phyloP scores from a whole-genome alignment of 2,888 invertebrate genomes.

The Eupelmus urozonus region DNA sequence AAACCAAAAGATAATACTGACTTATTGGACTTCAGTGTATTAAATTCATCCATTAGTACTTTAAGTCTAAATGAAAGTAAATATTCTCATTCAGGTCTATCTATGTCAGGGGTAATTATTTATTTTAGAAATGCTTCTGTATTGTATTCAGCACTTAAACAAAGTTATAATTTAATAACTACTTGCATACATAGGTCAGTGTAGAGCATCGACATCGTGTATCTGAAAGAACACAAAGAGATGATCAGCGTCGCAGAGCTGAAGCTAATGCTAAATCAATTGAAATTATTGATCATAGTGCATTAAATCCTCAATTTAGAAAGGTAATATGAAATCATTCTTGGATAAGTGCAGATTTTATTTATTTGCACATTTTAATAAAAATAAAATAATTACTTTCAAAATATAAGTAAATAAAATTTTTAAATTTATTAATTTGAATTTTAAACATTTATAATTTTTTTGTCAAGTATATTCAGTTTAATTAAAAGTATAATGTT shows the following conservation, averaged over 20 bases:
- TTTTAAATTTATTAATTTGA: no score
- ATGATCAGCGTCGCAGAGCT: constrained; percentile 62
- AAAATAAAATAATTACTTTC: no score
- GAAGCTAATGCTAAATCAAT: constrained; percentile 30
- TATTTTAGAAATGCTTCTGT: neutral
- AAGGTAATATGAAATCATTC: constrained; percentile 27
- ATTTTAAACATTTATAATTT: no score
- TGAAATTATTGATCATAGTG: constrained; percentile 62
- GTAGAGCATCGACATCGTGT: constrained; percentile 61
- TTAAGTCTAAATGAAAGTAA: constrained; percentile 52
- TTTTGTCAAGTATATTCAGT: no score
- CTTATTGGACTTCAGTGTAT: neutral
- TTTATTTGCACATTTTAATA: constrained; percentile 1
- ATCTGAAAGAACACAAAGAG: constrained; percentile 62
- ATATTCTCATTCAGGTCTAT: neutral
- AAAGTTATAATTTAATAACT: constrained; percentile 4
- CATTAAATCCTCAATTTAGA: constrained; percentile 22
- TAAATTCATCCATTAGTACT: constrained; percentile 33
- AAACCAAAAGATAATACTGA: constrained; percentile 71
- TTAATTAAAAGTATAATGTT: no score
- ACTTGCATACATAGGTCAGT: constrained; percentile 17
- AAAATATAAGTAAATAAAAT: no score
- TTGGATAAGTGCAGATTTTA: no score
- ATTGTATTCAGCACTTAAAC: neutral
- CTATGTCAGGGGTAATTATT: constrained; percentile 31